Conservation (phyloP, 2,113 vertebrate species). For the Mormoops blainvillei region DNA sequence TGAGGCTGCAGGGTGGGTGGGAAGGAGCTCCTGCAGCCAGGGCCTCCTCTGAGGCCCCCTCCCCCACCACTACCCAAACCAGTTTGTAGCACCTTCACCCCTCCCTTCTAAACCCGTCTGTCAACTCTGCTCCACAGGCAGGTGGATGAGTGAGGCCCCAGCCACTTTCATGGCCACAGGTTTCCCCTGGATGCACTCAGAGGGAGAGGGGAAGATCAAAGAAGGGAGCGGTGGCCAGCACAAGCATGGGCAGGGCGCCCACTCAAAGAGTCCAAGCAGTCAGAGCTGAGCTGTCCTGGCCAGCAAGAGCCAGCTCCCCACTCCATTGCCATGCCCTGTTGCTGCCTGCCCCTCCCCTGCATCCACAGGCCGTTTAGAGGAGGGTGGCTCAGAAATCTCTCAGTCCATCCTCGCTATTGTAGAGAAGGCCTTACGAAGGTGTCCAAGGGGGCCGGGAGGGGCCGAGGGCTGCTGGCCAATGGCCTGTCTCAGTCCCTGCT, state of each 20-base stretch:
- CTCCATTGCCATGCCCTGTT: not conserved
- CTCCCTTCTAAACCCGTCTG: conserved; percentile 56
- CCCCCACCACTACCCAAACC: conserved; percentile 54
- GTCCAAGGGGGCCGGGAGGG: not conserved
- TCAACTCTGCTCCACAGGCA: not conserved
- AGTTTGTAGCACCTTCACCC: conserved; percentile 31
- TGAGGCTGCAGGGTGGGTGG: not conserved
- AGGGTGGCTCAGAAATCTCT: not conserved
- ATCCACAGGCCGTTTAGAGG: not conserved
- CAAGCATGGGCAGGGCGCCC: not conserved
- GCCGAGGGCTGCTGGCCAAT: not conserved
- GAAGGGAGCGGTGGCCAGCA: not conserved
- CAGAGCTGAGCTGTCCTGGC: conserved; percentile 16
- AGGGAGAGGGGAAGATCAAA: not conserved
- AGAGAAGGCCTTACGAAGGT: not conserved
- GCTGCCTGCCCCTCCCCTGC: not conserved
- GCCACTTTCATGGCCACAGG: not conserved
- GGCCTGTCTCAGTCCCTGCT: not conserved
- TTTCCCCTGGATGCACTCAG: not conserved
- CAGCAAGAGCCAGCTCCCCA: conserved; percentile 8
- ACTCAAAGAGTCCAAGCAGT: not conserved
- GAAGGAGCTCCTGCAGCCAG: not conserved
- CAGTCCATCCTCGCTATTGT: not conserved
- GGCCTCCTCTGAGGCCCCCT: not conserved
- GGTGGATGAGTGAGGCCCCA: not conserved